Percentiles rank a stretch among this genome's conserved stretches.
phyloP scores from a whole-genome alignment of 2,888 invertebrate genomes.

The Pyralis farinalis region DNA sequence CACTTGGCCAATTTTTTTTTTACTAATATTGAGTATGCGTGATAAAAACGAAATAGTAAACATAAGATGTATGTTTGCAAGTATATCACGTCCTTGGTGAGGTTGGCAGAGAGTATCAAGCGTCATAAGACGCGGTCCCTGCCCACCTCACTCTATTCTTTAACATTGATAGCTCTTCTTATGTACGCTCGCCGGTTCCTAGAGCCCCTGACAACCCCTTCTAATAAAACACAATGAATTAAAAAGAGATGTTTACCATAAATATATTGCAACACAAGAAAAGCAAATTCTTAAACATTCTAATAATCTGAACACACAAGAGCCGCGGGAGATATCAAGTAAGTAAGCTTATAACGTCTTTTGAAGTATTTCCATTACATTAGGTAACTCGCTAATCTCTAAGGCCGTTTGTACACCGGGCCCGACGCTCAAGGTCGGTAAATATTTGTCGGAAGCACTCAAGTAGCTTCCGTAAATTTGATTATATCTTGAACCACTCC shows the following conservation, averaged over 20 bases:
- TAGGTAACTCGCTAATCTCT: slow-evolving; percentile 57
- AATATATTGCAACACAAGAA: slow-evolving; percentile 5
- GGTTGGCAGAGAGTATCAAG: too few species aligned
- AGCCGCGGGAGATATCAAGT: slow-evolving; percentile 26
- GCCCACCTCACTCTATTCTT: too few species aligned
- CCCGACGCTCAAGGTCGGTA: slow-evolving; percentile 27
- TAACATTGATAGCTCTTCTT: too few species aligned
- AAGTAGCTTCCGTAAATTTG: slow-evolving; percentile 43
- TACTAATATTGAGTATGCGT: too few species aligned
- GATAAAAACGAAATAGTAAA: too few species aligned
- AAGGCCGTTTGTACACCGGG: slow-evolving; percentile 22
- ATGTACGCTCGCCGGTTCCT: too few species aligned
- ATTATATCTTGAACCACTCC: slow-evolving; percentile 25
- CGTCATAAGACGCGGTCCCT: too few species aligned
- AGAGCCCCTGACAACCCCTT: too few species aligned
- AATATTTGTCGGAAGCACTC: slow-evolving; percentile 44
- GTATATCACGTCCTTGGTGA: too few species aligned
- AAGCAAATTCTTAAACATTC: slow-evolving; percentile 19
- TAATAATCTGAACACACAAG: slow-evolving; percentile 27
- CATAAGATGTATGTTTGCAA: too few species aligned
- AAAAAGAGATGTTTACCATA: neutral
- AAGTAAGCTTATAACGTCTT: slow-evolving; percentile 36
- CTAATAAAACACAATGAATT: too few species aligned
- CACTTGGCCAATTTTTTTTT: too few species aligned
- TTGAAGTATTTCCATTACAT: slow-evolving; percentile 61